phyloP scores from a whole-genome alignment of 2,888 invertebrate genomes.

The Glaucopsyche alexis region DNA sequence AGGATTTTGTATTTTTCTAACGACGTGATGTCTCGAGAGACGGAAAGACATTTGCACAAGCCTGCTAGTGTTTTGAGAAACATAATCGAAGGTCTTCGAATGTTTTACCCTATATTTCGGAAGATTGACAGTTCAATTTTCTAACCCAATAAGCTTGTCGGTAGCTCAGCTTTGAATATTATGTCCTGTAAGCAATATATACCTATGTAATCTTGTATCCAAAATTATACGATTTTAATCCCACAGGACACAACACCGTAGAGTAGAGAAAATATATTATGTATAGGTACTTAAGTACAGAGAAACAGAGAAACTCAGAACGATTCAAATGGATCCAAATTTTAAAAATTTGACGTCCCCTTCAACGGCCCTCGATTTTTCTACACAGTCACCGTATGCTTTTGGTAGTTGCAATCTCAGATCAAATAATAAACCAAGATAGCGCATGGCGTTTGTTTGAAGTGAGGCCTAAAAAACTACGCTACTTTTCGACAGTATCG shows the following conservation, averaged over 20 bases:
- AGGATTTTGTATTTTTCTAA: neutral
- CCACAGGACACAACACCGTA: neutral
- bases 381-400: too few relatives aligned
- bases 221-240: neutral
- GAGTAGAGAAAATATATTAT: too few relatives aligned
- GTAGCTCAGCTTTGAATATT: neutral
- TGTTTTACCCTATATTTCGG: neutral
- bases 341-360: too few relatives aligned
- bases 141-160: conserved; percentile 18
- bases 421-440: too few relatives aligned
- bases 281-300: too few relatives aligned
- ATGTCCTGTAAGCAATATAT: neutral
- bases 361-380: too few relatives aligned
- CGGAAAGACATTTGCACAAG: neutral
- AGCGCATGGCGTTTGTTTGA: too few relatives aligned
- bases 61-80: neutral
- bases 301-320: too few relatives aligned
- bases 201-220: neutral
- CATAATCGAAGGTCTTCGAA: neutral
- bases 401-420: too few relatives aligned
- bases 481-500: too few relatives aligned
- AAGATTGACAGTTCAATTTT: conserved; percentile 25
- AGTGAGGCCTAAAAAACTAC: too few relatives aligned
- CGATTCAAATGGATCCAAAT: too few relatives aligned
- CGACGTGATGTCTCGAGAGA: neutral